Conservation (phyloP, 2,797 vertebrate genomes). For the Sebastes jordani region DNA sequence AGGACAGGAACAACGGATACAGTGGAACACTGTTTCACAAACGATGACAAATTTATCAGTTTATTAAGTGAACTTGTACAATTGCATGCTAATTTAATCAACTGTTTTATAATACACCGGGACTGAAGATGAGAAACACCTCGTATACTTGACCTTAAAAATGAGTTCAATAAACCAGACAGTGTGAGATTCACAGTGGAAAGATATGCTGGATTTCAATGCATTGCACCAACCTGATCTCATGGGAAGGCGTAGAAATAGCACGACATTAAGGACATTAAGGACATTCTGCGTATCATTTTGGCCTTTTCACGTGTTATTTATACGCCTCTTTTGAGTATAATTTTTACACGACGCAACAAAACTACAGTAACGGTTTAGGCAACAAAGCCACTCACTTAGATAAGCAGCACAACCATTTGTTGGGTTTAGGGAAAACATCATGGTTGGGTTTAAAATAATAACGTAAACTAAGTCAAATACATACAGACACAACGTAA, state of each 20-base stretch:
- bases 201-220: neutral
- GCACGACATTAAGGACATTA: neutral
- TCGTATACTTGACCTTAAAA: neutral
- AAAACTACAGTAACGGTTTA: too few relatives aligned
- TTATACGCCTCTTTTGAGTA: neutral
- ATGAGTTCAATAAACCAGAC: neutral
- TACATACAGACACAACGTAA: too few relatives aligned
- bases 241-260: neutral
- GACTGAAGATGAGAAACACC: neutral
- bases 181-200: neutral
- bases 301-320: neutral
- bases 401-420: too few relatives aligned
- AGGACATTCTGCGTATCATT: neutral
- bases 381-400: too few relatives aligned
- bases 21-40: neutral
- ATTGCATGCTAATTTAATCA: neutral
- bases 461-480: too few relatives aligned
- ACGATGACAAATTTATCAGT: neutral
- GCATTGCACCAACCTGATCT: neutral
- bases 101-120: neutral
- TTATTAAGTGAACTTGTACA: neutral
- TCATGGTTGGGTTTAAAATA: too few relatives aligned
- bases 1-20: neutral
- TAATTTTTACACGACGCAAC: too few relatives aligned
- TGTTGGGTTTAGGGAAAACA: too few relatives aligned